These are phyloP conservation scores for Thereva unica DNA, from an alignment of 2,888 invertebrate genomes.

Conservation along the genomic window DNA sequence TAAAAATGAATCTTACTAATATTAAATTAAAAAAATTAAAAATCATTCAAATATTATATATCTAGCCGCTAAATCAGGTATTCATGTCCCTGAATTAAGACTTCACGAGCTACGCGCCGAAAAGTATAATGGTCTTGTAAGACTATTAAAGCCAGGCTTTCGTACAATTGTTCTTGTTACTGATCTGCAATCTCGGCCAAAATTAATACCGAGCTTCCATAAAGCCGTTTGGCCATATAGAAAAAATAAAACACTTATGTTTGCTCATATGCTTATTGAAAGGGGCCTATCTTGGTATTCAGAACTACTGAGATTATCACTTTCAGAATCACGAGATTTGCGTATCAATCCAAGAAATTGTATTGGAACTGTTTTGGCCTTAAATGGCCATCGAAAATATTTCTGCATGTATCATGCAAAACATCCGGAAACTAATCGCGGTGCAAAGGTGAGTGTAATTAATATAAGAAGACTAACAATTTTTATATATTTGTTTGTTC, in stretches of 20 bases:
- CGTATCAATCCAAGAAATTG: constrained; percentile 96
- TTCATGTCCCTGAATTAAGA: constrained; percentile 66
- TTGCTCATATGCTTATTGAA: constrained; percentile 91
- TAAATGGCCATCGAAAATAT: constrained; percentile 96
- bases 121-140: constrained; percentile 92
- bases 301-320: constrained; percentile 81
- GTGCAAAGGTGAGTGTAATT: constrained; percentile 63
- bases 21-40: constrained; percentile 24
- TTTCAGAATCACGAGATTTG: constrained; percentile 79
- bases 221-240: constrained; percentile 94
- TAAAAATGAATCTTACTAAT: background rate
- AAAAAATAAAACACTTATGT: constrained; percentile 94
- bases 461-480: background rate
- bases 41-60: constrained; percentile 14
- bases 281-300: constrained; percentile 93
- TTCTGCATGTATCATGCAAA: constrained; percentile 99
- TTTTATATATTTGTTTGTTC: constrained; percentile 11
- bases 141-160: constrained; percentile 91
- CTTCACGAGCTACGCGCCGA: constrained; percentile 92
- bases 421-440: constrained; percentile 78
- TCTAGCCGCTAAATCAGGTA: constrained; percentile 43
- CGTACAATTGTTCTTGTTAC: constrained; percentile 89
- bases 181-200: constrained; percentile 83
- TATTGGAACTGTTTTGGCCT: constrained; percentile 91
- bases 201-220: constrained; percentile 88